A percentile compares a stretch with the other conserved stretches of the same genome.
These are phyloP conservation scores for Stramonita haemastoma DNA, from an alignment of 2,888 invertebrate genomes.

Conservation along the genomic window DNA sequence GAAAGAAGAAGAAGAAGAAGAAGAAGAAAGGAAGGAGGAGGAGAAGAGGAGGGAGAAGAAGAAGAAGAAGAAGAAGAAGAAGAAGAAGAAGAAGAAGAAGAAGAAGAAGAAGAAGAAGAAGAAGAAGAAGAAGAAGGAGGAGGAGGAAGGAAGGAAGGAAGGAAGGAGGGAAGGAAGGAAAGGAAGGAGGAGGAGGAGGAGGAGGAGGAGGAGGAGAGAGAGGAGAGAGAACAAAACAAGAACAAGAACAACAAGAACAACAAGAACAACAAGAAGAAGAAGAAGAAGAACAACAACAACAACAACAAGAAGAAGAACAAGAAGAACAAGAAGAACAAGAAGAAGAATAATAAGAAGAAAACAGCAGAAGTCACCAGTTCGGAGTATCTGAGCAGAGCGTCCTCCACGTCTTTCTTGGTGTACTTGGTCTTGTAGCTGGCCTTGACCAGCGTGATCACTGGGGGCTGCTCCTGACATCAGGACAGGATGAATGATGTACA, in stretches of 20 bases:
- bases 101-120: background rate
- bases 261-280: background rate
- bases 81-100: too few species aligned
- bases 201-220: background rate
- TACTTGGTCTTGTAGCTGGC: constrained; percentile 61
- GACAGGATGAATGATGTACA: too few species aligned
- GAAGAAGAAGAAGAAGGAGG: background rate
- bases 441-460: constrained; percentile 56
- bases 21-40: background rate
- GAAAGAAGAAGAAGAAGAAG: background rate
- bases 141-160: background rate
- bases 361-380: constrained; percentile 57
- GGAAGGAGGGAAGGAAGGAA: background rate
- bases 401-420: constrained; percentile 68
- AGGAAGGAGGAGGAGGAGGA: background rate
- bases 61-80: too few species aligned
- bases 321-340: background rate
- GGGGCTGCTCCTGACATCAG: constrained; percentile 53
- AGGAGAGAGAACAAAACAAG: background rate
- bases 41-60: background rate
- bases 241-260: background rate
- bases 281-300: too few species aligned
- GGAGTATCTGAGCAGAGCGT: constrained; percentile 64
- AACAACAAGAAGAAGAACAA: background rate
- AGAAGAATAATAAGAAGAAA: background rate